Conservation (phyloP, 2,888 invertebrate genomes). For the Ormyrus thymus region DNA sequence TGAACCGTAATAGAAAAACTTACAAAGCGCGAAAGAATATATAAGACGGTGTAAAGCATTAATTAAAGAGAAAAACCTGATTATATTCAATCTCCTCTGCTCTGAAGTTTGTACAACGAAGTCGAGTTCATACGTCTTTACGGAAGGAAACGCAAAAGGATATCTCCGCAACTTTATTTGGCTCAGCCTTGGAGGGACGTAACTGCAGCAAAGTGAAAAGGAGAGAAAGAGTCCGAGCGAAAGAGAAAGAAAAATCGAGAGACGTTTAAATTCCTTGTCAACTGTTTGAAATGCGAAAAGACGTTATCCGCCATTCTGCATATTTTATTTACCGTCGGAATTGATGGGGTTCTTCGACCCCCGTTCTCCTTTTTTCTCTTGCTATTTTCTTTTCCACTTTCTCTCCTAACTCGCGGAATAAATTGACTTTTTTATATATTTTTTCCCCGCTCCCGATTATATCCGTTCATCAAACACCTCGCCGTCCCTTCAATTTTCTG, state of each 20-base stretch:
- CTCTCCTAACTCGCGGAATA: neutral
- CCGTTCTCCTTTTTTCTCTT: conserved; percentile 18
- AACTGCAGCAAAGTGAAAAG: neutral
- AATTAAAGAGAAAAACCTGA: too few species aligned
- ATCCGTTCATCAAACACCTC: neutral
- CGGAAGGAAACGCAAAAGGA: too few species aligned
- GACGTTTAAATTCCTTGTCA: conserved; percentile 54
- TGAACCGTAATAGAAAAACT: too few species aligned
- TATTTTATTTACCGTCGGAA: conserved; percentile 52
- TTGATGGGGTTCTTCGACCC: conserved; percentile 20
- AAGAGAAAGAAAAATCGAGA: conserved; percentile 27
- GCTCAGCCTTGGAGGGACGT: too few species aligned
- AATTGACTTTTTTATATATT: conserved; percentile 16
- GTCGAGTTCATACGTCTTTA: too few species aligned
- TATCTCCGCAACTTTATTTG: too few species aligned
- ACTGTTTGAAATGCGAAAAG: conserved; percentile 52
- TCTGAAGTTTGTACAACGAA: too few species aligned
- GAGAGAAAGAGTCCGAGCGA: neutral
- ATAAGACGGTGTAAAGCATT: too few species aligned
- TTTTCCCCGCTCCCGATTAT: neutral
- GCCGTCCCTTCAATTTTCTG: too few species aligned
- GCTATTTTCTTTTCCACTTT: neutral
- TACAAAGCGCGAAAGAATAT: too few species aligned
- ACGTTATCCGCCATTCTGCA: conserved; percentile 46
- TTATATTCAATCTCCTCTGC: too few species aligned